Evolutionary conservation across 2,113 vertebrate species (phyloP).

Genomic region (Anolis carolinensis): DNA sequence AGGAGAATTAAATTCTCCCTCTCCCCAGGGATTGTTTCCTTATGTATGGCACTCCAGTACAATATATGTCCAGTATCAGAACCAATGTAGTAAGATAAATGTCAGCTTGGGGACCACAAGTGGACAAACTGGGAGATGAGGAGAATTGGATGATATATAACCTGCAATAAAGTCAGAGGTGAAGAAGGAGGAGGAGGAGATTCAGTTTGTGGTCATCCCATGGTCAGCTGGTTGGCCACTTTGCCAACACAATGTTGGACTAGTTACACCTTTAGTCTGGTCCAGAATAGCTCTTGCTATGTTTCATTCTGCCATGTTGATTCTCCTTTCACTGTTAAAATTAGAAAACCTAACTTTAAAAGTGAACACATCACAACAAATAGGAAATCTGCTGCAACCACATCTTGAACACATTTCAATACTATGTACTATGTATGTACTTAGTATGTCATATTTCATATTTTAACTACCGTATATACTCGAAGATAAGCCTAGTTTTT

Average conservation of each 20-base stretch:
- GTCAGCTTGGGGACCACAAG: background rate
- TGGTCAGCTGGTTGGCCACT: background rate
- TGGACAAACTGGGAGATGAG: background rate
- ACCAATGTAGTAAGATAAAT: background rate
- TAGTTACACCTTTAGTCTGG: background rate
- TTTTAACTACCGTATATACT: too few relatives aligned
- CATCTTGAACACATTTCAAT: too few relatives aligned
- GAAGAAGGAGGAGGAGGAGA: too few relatives aligned
- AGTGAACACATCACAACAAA: too few relatives aligned
- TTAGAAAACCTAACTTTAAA: too few relatives aligned
- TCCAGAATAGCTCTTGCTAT: background rate
- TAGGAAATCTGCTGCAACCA: too few relatives aligned
- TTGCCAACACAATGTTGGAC: background rate
- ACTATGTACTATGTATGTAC: too few relatives aligned
- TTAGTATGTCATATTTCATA: too few relatives aligned
- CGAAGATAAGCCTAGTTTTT: too few relatives aligned
- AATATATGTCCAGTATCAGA: background rate
- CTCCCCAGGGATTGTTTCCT: background rate
- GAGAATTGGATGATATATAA: background rate
- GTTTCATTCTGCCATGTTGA: background rate
- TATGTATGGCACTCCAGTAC: background rate
- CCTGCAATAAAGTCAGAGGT: too few relatives aligned
- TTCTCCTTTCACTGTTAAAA: too few relatives aligned
- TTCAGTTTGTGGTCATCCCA: background rate
- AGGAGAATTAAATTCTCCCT: background rate